Conservation (phyloP, 2,888 invertebrate genomes). For the Eilema caniola region DNA sequence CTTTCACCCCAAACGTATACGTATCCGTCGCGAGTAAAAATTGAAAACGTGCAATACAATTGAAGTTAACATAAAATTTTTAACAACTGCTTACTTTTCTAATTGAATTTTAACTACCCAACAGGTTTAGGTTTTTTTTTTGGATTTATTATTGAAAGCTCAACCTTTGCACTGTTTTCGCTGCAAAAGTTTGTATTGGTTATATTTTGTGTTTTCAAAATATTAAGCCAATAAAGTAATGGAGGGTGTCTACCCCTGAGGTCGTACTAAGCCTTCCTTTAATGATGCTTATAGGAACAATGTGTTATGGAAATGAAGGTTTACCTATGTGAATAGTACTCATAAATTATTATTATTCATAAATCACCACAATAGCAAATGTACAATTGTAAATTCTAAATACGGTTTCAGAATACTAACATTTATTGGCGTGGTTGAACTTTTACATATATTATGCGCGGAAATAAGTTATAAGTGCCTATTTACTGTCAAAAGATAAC, state of each 20-base stretch:
- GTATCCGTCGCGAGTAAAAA: too few species aligned
- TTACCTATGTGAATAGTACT: background rate
- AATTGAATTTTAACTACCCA: slow-evolving; percentile 23
- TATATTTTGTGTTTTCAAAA: slow-evolving; percentile 27
- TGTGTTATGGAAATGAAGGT: background rate
- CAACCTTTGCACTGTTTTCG: slow-evolving; percentile 44
- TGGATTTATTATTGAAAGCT: slow-evolving; percentile 59
- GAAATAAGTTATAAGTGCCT: too few species aligned
- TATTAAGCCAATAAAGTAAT: slow-evolving; percentile 21
- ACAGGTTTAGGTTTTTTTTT: slow-evolving; percentile 20
- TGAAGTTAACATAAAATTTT: too few species aligned
- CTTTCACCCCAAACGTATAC: too few species aligned
- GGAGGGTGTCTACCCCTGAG: background rate
- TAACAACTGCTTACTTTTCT: slow-evolving; percentile 1
- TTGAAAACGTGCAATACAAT: too few species aligned
- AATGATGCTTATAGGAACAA: background rate
- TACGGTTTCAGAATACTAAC: too few species aligned
- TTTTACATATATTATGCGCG: too few species aligned
- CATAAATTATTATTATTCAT: too few species aligned
- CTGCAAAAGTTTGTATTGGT: slow-evolving; percentile 8
- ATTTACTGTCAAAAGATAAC: too few species aligned
- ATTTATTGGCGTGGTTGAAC: too few species aligned
- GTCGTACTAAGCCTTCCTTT: background rate
- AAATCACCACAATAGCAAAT: too few species aligned
- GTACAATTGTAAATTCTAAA: too few species aligned